A percentile compares a stretch with the other conserved stretches of the same genome.
Evolutionary conservation across 2,113 vertebrate species (phyloP).

Genomic region (Sclerurus mexicanus): DNA sequence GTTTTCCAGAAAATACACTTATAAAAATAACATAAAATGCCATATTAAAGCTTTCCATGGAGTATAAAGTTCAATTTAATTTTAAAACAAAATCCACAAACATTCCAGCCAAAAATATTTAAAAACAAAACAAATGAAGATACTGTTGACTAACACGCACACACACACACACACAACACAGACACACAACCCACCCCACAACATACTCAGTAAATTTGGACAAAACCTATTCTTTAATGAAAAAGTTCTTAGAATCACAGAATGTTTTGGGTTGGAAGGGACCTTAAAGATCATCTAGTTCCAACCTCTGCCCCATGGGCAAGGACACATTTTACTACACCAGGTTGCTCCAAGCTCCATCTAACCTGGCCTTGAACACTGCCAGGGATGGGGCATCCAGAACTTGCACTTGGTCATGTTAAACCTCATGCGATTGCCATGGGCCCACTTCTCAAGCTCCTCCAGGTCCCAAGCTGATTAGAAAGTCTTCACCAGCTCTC

Average conservation of each 20-base stretch:
- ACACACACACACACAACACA: not conserved
- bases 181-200: no score
- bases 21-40: not conserved
- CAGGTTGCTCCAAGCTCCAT: not conserved
- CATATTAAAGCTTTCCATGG: not conserved
- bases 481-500: not conserved
- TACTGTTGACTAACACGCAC: not conserved
- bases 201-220: not conserved
- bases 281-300: not conserved
- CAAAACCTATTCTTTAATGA: not conserved
- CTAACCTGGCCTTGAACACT: not conserved
- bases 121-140: not conserved
- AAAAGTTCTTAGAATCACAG: not conserved
- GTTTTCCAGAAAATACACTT: not conserved
- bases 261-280: not conserved
- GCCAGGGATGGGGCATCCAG: not conserved
- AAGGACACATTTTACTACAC: not conserved
- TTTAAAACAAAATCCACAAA: not conserved
- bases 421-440: not conserved
- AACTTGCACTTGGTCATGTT: rapidly evolving
- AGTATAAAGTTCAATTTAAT: not conserved
- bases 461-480: not conserved
- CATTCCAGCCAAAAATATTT: not conserved
- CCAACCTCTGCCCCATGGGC: not conserved
- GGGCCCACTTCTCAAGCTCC: rapidly evolving